phyloP scores from a whole-genome alignment of 2,888 invertebrate species.

The Drosophila peninsularis region DNA sequence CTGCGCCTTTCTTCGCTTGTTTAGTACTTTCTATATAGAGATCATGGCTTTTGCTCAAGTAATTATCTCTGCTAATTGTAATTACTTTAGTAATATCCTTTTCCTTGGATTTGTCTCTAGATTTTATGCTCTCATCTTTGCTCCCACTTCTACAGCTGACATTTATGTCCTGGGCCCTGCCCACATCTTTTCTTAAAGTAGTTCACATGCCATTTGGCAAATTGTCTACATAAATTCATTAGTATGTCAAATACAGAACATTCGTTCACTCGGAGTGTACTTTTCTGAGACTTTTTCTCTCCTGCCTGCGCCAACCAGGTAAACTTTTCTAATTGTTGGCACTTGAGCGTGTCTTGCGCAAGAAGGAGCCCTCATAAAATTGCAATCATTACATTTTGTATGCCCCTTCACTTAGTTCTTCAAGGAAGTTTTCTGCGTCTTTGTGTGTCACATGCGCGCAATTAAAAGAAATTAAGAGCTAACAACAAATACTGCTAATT shows the following conservation, averaged over 20 bases:
- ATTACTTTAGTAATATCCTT: neutral
- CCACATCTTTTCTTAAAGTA: constrained; percentile 32
- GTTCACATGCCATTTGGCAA: constrained; percentile 56
- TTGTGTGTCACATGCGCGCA: constrained; percentile 46
- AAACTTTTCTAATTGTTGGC: constrained; percentile 68
- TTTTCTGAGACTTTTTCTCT: constrained; percentile 9
- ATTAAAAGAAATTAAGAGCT: constrained; percentile 60
- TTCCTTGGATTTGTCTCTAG: neutral
- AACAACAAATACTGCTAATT: constrained; percentile 61
- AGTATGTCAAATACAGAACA: constrained; percentile 49
- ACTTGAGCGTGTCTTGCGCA: constrained; percentile 53
- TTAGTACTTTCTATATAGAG: neutral
- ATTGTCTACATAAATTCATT: constrained; percentile 69
- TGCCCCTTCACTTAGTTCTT: constrained; percentile 10
- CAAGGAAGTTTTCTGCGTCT: constrained; percentile 4
- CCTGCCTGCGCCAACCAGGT: constrained; percentile 21
- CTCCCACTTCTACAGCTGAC: neutral
- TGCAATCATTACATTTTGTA: constrained; percentile 66
- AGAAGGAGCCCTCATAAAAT: constrained; percentile 54
- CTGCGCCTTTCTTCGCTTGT: neutral
- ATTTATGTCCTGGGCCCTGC: neutral
- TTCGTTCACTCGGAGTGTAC: constrained; percentile 11
- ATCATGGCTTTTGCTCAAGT: neutral
- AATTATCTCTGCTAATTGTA: neutral
- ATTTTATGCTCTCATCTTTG: neutral